A percentile compares a stretch with the other conserved stretches of the same genome.
These are phyloP conservation scores for Actinia tenebrosa DNA, from an alignment of 64 coral and sea anemone species.

Conservation along the genomic window DNA sequence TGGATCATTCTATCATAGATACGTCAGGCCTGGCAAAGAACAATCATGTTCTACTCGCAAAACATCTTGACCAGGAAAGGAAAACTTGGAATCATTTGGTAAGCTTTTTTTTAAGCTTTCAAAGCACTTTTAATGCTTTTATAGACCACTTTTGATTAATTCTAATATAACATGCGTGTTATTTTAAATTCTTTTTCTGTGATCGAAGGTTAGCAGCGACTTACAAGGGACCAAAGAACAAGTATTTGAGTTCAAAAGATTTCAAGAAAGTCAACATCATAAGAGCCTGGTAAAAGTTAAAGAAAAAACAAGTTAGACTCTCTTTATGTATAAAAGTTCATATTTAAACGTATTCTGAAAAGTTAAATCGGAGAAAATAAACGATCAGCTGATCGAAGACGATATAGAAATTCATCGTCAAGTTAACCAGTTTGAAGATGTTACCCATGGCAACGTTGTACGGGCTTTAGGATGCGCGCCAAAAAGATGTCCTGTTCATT, in stretches of 20 bases:
- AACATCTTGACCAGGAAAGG: slow-evolving; percentile 57
- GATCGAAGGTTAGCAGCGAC: slow-evolving; percentile 43
- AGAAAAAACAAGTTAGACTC: neutral
- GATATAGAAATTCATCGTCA: neutral
- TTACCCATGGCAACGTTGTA: neutral
- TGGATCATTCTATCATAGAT: neutral
- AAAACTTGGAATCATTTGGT: slow-evolving; percentile 61
- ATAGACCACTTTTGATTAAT: too few species aligned
- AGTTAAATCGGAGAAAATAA: neutral
- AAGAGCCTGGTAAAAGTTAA: slow-evolving; percentile 33
- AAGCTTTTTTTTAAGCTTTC: neutral
- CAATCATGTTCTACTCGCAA: slow-evolving; percentile 49
- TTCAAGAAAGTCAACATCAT: slow-evolving; percentile 48
- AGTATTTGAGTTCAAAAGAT: slow-evolving; percentile 21
- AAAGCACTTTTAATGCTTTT: neutral
- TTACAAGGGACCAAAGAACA: slow-evolving; percentile 30
- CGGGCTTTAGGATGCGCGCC: neutral
- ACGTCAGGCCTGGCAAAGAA: neutral
- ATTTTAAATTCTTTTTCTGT: neutral
- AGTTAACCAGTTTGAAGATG: neutral
- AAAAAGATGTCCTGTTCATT: neutral
- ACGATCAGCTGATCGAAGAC: neutral
- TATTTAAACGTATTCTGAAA: neutral
- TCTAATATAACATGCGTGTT: too few species aligned
- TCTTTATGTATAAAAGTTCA: neutral